Evolutionary conservation across 2,113 vertebrate species (phyloP).

Genomic region (Hymenochirus boettgeri): DNA sequence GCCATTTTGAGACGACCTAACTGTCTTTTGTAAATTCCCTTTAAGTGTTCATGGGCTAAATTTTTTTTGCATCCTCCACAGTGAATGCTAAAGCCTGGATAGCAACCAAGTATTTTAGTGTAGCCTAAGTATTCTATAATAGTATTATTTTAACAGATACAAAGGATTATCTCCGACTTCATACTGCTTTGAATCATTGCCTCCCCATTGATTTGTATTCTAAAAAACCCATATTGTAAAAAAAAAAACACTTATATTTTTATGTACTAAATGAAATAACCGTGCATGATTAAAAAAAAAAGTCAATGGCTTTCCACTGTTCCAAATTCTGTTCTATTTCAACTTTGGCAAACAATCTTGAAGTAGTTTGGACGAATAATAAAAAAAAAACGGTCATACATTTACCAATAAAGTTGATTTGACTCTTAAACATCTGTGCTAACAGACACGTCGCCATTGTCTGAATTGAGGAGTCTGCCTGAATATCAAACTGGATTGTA

Average conservation of each 20-base stretch:
- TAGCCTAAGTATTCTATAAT: background rate
- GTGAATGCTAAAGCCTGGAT: background rate
- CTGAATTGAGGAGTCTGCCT: background rate
- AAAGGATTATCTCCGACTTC: too few relatives aligned
- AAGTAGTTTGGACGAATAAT: background rate
- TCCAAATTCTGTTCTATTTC: constrained; percentile 3
- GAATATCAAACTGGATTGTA: background rate
- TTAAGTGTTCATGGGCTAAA: too few relatives aligned
- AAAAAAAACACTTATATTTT: background rate
- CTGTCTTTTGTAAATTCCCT: too few relatives aligned
- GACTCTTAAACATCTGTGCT: constrained; percentile 23
- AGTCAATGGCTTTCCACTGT: background rate
- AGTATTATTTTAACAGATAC: background rate
- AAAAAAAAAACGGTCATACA: background rate
- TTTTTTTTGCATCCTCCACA: background rate
- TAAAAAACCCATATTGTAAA: too few relatives aligned
- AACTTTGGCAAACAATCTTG: constrained; percentile 3
- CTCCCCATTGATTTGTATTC: too few relatives aligned
- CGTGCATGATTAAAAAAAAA: constrained; percentile 2
- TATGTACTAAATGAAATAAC: constrained; percentile 1
- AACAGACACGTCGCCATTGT: background rate
- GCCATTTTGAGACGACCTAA: too few relatives aligned
- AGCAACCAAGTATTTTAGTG: background rate
- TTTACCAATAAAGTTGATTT: constrained; percentile 29
- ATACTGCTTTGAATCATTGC: too few relatives aligned